A percentile compares a stretch with the other conserved stretches of the same genome.
Conservation (phyloP, 2,113 vertebrate genomes). For the Pseudorectes ferrugineus region DNA sequence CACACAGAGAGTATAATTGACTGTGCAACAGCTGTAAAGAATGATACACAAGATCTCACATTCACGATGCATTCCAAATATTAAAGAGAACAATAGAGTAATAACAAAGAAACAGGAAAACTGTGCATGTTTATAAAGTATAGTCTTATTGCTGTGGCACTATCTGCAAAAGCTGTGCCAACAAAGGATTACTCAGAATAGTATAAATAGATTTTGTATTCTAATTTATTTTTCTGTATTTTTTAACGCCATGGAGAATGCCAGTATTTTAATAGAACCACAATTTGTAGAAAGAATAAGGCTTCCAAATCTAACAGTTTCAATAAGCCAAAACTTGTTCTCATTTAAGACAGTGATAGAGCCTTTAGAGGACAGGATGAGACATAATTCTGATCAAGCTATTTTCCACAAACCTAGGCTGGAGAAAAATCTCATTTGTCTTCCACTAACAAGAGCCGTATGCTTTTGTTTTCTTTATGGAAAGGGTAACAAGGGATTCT, state of each 20-base stretch:
- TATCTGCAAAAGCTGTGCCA: neutral
- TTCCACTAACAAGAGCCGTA: neutral
- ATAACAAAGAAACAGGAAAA: neutral
- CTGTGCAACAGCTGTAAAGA: neutral
- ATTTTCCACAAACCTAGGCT: slow-evolving; percentile 18
- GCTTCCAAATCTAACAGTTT: neutral
- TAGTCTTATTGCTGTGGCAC: neutral
- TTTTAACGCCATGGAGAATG: neutral
- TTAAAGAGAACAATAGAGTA: neutral
- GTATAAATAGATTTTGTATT: neutral
- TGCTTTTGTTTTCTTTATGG: neutral
- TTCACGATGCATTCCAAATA: neutral
- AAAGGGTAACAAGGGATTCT: neutral
- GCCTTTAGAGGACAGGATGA: neutral
- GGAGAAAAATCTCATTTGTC: neutral
- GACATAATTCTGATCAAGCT: slow-evolving; percentile 12
- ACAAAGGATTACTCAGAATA: neutral
- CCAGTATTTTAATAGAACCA: neutral
- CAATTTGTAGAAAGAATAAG: neutral
- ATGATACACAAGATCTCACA: neutral
- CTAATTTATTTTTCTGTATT: neutral
- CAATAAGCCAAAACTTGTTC: neutral
- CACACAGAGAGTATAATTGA: neutral
- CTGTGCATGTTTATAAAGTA: neutral
- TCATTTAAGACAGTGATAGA: neutral